Evolutionary conservation across 2,888 invertebrate genomes (phyloP), one percentile per base, ranked within the genome.

Genomic region (Pinctada fucata): DNA sequence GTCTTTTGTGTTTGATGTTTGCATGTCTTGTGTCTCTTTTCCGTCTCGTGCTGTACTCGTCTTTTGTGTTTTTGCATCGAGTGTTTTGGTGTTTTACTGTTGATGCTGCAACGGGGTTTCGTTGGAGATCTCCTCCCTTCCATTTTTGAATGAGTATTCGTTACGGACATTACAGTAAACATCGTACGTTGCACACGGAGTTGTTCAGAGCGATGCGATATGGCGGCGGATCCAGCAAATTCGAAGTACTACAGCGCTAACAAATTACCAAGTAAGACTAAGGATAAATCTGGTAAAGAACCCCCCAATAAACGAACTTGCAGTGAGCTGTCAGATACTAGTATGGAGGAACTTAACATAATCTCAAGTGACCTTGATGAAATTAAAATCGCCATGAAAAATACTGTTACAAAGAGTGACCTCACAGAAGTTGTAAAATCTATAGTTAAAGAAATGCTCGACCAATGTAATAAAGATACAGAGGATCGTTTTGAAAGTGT

Each of bases 381-480:
- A 31, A 65, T 65, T 16, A 65, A 65, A 65, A 65, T 31, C 65
- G n/a, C 65, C 5, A 65, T 65, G 65, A 65, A 65, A 65, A 65
- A 65, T 13, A 10, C 65, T 10, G 65, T 65, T 31, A 65, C n/a
- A 4, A 65, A 65, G 31, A 65, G 5, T 65, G 65, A 65, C 65
- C 65, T 65, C 5, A 31, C 65, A 65, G 65, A 65, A 31, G 31
- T 65, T 4, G 65, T 65, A 3, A 65, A 65, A 65, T 4, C 65
- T 16, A 65, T 65, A 3, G 65, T 65, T 4, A 65, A 65, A 65
- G 65, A 65, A 65, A 65, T 65, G 65, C n/a, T 65, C 5, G 65
- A 65, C 31, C 65, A 65, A 31, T 65, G 31, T 4, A 65, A 65
- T n/a, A 65, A 65, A 13, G 65, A 65, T 65, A 13, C 2, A 65